Evolutionary conservation across 2,113 vertebrate species (phyloP), one percentile per base, ranked within the genome.

Genomic region (Maccullochella peelii): DNA sequence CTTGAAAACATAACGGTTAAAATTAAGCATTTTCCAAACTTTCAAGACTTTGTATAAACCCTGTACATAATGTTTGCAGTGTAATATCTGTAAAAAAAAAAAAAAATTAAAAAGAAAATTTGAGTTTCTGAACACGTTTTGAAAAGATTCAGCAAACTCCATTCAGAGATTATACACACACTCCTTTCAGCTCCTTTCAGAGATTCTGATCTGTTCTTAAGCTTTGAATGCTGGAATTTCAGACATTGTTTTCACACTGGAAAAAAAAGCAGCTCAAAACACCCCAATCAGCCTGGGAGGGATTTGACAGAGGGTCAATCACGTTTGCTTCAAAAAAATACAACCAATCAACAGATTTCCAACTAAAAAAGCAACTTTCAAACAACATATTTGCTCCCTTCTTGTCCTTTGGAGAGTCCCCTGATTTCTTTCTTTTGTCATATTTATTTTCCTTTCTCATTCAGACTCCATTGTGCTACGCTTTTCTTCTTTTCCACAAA

Each of bases 161-260:
- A 78, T 74, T 74, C 42, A 57, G 49, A 73, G 49, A 79, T 73
- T 69, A 36, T 66, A 70, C 3, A 63, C 57, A 38, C 30, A 40
- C 62, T 54, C 38, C 21, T 67, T 33, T 57, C 36, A 27, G 27
- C 23, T 80, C n/a, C 38, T 33, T 65, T 66, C 50, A 61, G 49
- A 83, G 77, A 75, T 76, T 76, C 70, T 63, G 58, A 81, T 73
- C 69, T 49, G 42, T 66, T 83, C 20, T 78, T 65, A 57, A 72
- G 58, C 52, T 65, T 59, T 72, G 50, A 75, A 76, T 16, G 52
- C 23, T 66, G 23, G 42, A 70, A 78, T 54, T 82, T 75, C 30
- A 65, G 40, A 57, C 16, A 65, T 67, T 72, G 21, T 76, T 87
- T 79, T 76, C 25, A 50, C 30, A 25, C 9, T 71, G 15, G 10